Percentiles rank a stretch among this genome's conserved stretches.
These are phyloP conservation scores for Anas platyrhynchos DNA, from an alignment of 2,113 vertebrate genomes.

Conservation along the genomic window DNA sequence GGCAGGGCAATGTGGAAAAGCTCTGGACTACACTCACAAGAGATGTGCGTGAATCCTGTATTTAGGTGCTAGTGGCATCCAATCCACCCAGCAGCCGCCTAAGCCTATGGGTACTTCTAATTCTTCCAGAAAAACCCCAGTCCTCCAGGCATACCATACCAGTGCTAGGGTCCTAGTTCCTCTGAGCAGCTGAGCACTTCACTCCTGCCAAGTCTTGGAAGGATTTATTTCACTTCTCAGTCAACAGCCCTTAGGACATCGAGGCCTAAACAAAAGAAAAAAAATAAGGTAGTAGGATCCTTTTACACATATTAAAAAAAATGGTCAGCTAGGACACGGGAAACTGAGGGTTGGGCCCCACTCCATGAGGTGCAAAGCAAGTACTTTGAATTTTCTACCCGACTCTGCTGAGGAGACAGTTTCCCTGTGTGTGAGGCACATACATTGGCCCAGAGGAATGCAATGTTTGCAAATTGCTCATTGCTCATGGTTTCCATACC, in stretches of 20 bases:
- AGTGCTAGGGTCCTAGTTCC: neutral
- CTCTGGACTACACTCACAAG: neutral
- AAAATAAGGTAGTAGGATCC: neutral
- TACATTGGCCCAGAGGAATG: neutral
- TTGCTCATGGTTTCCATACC: neutral
- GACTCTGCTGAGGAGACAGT: constrained; percentile 10
- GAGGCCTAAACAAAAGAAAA: neutral
- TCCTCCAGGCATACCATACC: neutral
- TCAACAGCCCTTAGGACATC: neutral
- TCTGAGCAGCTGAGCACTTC: neutral
- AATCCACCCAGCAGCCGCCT: neutral
- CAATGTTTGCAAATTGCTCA: neutral
- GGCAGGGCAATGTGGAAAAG: neutral
- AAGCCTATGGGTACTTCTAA: neutral
- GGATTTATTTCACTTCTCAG: neutral
- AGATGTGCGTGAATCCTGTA: neutral
- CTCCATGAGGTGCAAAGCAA: neutral
- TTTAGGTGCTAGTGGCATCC: neutral
- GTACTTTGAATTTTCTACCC: neutral
- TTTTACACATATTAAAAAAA: neutral
- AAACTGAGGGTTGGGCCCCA: neutral
- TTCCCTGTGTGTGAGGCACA: neutral
- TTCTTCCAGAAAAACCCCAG: neutral
- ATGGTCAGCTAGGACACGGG: neutral
- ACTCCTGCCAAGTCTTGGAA: neutral